Percentiles rank a stretch among this genome's conserved stretches.
These are phyloP conservation scores for Nymphalis io DNA, from an alignment of 1,140 invertebrate genomes.

Conservation along the genomic window DNA sequence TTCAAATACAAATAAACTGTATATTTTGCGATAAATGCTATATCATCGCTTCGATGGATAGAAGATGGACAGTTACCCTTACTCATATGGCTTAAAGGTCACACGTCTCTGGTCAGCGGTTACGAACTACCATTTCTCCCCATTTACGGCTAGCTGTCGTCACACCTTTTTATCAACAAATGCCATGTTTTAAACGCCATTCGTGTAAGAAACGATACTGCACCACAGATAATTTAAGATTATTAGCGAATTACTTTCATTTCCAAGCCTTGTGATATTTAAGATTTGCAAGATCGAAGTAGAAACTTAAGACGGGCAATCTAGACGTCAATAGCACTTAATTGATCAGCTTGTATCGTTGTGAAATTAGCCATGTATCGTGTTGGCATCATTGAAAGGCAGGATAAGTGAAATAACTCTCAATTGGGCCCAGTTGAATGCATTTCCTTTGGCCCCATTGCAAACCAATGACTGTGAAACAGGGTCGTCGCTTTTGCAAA, in stretches of 20 bases:
- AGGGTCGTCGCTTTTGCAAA: constrained; percentile 22
- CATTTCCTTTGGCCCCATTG: constrained; percentile 57
- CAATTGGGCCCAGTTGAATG: constrained; percentile 52
- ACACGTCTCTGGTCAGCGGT: constrained; percentile 45
- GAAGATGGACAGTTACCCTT: constrained; percentile 16
- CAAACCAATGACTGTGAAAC: constrained; percentile 40
- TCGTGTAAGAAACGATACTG: constrained; percentile 20
- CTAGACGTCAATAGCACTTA: constrained; percentile 8
- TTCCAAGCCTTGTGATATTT: neutral
- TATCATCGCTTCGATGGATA: neutral
- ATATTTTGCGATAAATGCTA: neutral
- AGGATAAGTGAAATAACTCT: constrained; percentile 54
- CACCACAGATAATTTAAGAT: neutral
- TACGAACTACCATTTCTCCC: constrained; percentile 58
- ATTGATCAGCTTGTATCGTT: constrained; percentile 31
- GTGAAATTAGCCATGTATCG: constrained; percentile 34
- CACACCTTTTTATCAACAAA: constrained; percentile 45
- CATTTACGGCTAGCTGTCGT: constrained; percentile 55
- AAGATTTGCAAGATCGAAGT: neutral
- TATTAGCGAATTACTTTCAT: constrained; percentile 6
- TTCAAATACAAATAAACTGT: neutral
- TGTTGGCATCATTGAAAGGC: constrained; percentile 48
- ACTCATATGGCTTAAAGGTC: constrained; percentile 47
- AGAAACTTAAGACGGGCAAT: constrained; percentile 7
- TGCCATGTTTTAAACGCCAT: constrained; percentile 24